These are phyloP conservation scores for Festucalex cinctus DNA, from an alignment of 2,113 vertebrate genomes.

Conservation along the genomic window DNA sequence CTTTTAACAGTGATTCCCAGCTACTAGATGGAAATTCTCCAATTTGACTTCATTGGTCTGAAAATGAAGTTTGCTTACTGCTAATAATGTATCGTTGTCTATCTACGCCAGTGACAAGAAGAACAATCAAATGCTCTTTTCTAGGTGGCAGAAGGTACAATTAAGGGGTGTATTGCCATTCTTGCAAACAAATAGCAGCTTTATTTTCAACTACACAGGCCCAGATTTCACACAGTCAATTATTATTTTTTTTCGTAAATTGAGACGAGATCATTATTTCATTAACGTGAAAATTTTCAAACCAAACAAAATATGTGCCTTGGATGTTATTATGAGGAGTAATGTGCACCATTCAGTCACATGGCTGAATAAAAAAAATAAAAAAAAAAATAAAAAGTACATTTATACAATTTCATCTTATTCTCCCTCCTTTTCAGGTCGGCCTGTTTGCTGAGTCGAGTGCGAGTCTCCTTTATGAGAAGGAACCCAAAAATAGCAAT, in stretches of 20 bases:
- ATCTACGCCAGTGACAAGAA: neutral
- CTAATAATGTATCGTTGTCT: neutral
- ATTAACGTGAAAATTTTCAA: neutral
- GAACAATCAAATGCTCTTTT: neutral
- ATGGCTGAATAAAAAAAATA: neutral
- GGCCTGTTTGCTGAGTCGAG: neutral
- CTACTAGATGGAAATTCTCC: neutral
- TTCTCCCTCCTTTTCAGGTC: neutral
- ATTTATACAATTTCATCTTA: neutral
- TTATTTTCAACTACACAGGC: too few species aligned
- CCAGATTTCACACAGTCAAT: too few species aligned
- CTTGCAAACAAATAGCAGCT: too few species aligned
- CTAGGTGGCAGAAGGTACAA: neutral
- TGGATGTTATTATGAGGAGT: neutral
- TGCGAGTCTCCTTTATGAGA: constrained; percentile 4
- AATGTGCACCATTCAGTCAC: constrained; percentile 1
- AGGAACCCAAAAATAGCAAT: constrained; percentile 23
- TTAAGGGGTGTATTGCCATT: neutral
- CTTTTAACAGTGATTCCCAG: neutral
- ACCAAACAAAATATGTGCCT: neutral
- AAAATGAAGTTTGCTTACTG: neutral
- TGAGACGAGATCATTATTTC: neutral
- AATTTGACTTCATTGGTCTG: neutral
- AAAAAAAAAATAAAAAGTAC: neutral
- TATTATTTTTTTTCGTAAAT: too few species aligned